Evolutionary conservation across 2,888 invertebrate genomes (phyloP).

Genomic region (Ceraclea dissimilis): DNA sequence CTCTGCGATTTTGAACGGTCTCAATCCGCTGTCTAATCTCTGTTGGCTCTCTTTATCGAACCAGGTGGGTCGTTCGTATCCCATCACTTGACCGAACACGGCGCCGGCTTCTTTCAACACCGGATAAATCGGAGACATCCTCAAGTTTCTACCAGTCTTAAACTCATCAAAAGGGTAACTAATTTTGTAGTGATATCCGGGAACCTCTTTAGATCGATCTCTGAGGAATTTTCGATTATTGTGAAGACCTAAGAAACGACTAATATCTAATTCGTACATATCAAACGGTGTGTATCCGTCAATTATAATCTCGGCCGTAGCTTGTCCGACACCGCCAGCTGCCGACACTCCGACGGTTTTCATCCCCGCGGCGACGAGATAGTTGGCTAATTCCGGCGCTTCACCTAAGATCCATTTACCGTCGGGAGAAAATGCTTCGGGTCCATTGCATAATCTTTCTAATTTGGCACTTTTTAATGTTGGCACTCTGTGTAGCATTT

Average conservation of each 20-base stretch:
- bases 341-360: conserved; percentile 93
- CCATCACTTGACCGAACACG: conserved; percentile 95
- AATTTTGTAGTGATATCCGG: conserved; percentile 75
- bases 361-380: conserved; percentile 91
- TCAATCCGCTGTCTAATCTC: conserved; percentile 9
- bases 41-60: conserved; percentile 54
- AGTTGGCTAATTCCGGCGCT: conserved; percentile 85
- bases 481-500: conserved; percentile 79
- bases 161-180: conserved; percentile 83
- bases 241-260: conserved; percentile 84
- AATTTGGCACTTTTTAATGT: conserved; percentile 64
- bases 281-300: conserved; percentile 75
- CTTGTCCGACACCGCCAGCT: conserved; percentile 90
- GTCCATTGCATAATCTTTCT: conserved; percentile 77
- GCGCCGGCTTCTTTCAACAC: conserved; percentile 85
- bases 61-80: conserved; percentile 92
- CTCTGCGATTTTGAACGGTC: conserved; percentile 57
- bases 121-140: conserved; percentile 93
- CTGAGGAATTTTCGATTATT: conserved; percentile 89
- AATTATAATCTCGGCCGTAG: conserved; percentile 80
- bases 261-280: conserved; percentile 83
- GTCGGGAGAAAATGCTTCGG: conserved; percentile 95
- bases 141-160: conserved; percentile 76
- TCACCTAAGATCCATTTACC: conserved; percentile 94
- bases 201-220: conserved; percentile 87